These are phyloP conservation scores for Agrochola circellaris DNA, from an alignment of 2,888 invertebrate species.

Conservation along the genomic window DNA sequence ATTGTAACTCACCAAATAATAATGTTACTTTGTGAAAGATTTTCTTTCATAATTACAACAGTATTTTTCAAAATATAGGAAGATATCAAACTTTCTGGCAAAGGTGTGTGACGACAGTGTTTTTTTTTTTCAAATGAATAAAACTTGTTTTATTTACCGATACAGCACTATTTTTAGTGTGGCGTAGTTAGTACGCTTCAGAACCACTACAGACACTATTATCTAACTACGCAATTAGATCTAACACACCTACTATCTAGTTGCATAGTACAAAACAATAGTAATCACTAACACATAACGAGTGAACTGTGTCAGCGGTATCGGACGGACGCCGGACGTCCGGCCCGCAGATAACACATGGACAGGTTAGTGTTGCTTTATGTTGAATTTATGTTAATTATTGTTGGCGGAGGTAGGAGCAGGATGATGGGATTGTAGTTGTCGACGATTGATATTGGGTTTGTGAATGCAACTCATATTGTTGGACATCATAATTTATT, in stretches of 20 bases:
- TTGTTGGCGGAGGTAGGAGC: slow-evolving; percentile 3
- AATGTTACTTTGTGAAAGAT: not conserved
- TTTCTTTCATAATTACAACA: not conserved
- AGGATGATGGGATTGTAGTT: not conserved
- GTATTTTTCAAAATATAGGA: not conserved
- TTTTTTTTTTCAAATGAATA: not conserved
- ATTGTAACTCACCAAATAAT: not conserved
- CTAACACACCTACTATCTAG: not conserved
- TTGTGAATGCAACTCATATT: not conserved
- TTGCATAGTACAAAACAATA: slow-evolving; percentile 31
- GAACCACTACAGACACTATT: not conserved
- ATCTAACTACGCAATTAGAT: slow-evolving; percentile 4
- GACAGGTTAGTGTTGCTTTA: slow-evolving; percentile 56
- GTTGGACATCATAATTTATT: not conserved
- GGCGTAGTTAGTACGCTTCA: not conserved
- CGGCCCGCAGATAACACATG: slow-evolving; percentile 62
- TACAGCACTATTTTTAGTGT: not conserved
- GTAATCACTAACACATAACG: slow-evolving; percentile 44
- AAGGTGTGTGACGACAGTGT: no score
- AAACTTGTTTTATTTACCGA: not conserved
- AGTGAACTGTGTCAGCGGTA: slow-evolving; percentile 58
- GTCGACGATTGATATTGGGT: not conserved
- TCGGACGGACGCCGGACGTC: slow-evolving; percentile 64
- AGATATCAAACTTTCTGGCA: not conserved
- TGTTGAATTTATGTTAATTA: slow-evolving; percentile 2